Base-by-base conservation (phyloP, 2,797 vertebrate genomes). In the Poliocrania exsul region DNA sequence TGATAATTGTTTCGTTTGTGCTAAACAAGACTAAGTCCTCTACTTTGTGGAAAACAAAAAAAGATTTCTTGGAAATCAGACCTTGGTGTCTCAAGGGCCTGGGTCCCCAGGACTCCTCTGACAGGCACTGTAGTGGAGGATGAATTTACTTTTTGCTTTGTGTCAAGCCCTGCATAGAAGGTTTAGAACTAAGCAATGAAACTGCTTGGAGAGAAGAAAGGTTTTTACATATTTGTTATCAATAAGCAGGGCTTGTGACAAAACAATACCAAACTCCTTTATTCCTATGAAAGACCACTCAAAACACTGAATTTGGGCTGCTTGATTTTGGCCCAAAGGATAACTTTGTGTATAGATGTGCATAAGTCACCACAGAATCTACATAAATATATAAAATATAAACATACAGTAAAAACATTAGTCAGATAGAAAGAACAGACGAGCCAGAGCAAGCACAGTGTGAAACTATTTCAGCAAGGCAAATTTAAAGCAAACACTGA, bases 401-500 rank as follows among this genome's bases (percentile, higher is more conserved):
- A 77, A 83, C 72, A 75, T 77, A 81, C 16, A 51, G 47, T 75
- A 78, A 90, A 92, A 95, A 17, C 18, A 83, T 92, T 60, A 88
- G 81, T 69, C 51, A 62, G 88, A 95, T 46, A 96, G 72, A 78
- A 97, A 83, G 28, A 84, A 57, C 67, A 84, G 90, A 96, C 94
- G 62, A 90, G 83, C 38, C 66, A 67, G 65, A 96, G 83, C 47
- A 94, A 89, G 56, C 66, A 90, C 67, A 83, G 79, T 88, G 73
- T 94, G 94, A 85, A 95, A 86, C 91, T 96, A 94, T 93, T 97
- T 96, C 91, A 96, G 93, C 86, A 95, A 93, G 64, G 79, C 81
- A 96, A 95, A 97, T 95, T 95, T 93, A 97, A 95, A 97, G 93
- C 87, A 97, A 97, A 97, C 75, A 94, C 53, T 74, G 92, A 97